Conservation (phyloP, 2,888 invertebrate species). For the Microctonus aethiopoides region DNA sequence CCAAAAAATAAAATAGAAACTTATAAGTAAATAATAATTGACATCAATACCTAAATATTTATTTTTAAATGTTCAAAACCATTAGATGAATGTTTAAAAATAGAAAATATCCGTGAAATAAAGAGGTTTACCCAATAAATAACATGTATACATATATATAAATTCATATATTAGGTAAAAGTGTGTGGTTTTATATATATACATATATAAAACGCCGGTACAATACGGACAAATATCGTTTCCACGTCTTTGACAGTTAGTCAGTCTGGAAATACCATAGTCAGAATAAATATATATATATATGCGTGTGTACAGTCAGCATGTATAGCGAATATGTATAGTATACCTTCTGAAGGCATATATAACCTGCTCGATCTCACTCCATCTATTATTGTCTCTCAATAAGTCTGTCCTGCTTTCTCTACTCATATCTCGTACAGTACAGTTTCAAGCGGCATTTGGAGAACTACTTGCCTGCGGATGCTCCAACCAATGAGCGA, state of each 20-base stretch:
- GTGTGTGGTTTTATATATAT: neutral
- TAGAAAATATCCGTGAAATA: no score
- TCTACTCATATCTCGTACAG: conserved; percentile 37
- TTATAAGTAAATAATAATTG: no score
- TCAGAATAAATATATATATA: conserved; percentile 1
- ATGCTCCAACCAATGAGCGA: conserved; percentile 75
- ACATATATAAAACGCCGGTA: conserved; percentile 1
- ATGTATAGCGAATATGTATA: conserved; percentile 2
- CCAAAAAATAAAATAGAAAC: no score
- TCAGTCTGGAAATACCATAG: conserved; percentile 21
- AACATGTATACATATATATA: neutral
- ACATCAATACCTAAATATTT: no score
- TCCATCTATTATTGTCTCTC: neutral
- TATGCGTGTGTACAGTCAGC: no score
- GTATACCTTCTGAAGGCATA: conserved; percentile 15
- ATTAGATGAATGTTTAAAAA: no score
- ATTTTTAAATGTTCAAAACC: no score
- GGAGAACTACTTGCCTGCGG: conserved; percentile 69
- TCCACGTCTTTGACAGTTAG: conserved; percentile 15
- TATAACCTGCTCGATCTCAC: neutral
- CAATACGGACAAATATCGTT: conserved; percentile 8
- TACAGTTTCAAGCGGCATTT: conserved; percentile 67
- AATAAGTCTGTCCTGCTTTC: neutral
- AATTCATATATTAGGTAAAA: neutral
- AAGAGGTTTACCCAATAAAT: neutral